A percentile compares a stretch with the other conserved stretches of the same genome.
phyloP scores from a whole-genome alignment of 2,888 invertebrate species.

The Autographa pulchrina region DNA sequence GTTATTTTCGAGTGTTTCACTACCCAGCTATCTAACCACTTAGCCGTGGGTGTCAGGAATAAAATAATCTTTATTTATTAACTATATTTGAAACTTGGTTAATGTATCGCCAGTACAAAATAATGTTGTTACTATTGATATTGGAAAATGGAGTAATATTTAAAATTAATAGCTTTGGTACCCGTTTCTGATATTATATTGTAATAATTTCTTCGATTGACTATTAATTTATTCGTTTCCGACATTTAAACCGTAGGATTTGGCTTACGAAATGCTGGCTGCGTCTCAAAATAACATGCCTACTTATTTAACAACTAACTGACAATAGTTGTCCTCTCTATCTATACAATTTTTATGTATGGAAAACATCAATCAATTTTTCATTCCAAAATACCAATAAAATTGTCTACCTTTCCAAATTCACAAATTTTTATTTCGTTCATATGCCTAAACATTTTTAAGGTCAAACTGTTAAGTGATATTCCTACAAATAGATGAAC shows the following conservation, averaged over 20 bases:
- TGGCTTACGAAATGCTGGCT: too few relatives aligned
- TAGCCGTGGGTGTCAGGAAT: constrained; percentile 68
- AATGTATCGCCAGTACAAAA: constrained; percentile 33
- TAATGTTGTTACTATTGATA: constrained; percentile 24
- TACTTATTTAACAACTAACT: too few relatives aligned
- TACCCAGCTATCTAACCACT: constrained; percentile 58
- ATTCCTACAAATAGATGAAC: too few relatives aligned
- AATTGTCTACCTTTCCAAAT: too few relatives aligned
- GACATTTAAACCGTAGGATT: background rate
- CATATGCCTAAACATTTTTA: too few relatives aligned
- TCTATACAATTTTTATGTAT: too few relatives aligned
- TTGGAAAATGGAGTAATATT: constrained; percentile 15
- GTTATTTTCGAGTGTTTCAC: constrained; percentile 73
- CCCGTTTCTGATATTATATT: constrained; percentile 4
- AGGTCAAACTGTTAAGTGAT: too few relatives aligned
- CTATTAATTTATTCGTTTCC: background rate
- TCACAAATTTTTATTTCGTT: too few relatives aligned
- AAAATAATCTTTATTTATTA: constrained; percentile 57
- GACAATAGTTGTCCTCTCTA: too few relatives aligned
- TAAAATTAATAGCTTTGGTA: constrained; percentile 12
- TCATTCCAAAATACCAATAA: too few relatives aligned
- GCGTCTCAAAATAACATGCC: too few relatives aligned
- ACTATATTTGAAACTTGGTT: constrained; percentile 41
- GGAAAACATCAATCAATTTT: too few relatives aligned
- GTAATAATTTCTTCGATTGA: constrained; percentile 5